phyloP scores from a whole-genome alignment of 1,140 invertebrate genomes.

The Meloidogyne exigua region DNA sequence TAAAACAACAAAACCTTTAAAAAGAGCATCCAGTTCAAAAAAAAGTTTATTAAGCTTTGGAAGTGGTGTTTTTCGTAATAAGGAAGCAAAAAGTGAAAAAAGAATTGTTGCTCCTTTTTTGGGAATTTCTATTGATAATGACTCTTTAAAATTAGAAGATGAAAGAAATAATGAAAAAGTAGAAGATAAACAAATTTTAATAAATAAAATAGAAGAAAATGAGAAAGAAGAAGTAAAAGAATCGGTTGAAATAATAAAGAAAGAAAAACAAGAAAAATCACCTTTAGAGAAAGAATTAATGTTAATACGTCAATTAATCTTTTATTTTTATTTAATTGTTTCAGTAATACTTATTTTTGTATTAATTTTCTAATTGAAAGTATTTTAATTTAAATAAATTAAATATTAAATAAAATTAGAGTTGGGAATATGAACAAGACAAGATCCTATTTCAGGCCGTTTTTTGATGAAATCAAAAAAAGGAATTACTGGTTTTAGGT shows the following conservation, averaged over 20 bases:
- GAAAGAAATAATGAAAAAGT: neutral
- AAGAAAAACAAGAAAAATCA: conserved; percentile 2
- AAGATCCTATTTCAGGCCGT: too few relatives aligned
- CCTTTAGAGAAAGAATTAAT: conserved; percentile 18
- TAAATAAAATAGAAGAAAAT: neutral
- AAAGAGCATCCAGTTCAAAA: neutral
- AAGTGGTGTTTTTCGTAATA: neutral
- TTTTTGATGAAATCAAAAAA: too few relatives aligned
- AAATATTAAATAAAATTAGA: too few relatives aligned
- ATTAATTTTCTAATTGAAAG: neutral
- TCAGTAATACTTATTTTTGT: conserved; percentile 10
- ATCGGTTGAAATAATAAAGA: too few relatives aligned
- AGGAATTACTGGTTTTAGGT: too few relatives aligned
- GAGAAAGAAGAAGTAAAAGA: neutral
- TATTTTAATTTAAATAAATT: neutral
- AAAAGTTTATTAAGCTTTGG: conserved; percentile 7
- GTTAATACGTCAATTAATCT: conserved; percentile 16
- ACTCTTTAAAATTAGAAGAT: neutral
- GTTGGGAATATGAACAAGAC: too few relatives aligned
- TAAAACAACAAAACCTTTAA: neutral
- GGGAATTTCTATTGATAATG: neutral
- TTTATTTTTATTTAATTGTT: conserved; percentile 12
- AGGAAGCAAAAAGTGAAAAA: neutral
- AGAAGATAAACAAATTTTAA: conserved; percentile 2
- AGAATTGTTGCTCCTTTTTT: neutral